phyloP scores from a whole-genome alignment of 2,113 vertebrate genomes.

The Candoia aspera region DNA sequence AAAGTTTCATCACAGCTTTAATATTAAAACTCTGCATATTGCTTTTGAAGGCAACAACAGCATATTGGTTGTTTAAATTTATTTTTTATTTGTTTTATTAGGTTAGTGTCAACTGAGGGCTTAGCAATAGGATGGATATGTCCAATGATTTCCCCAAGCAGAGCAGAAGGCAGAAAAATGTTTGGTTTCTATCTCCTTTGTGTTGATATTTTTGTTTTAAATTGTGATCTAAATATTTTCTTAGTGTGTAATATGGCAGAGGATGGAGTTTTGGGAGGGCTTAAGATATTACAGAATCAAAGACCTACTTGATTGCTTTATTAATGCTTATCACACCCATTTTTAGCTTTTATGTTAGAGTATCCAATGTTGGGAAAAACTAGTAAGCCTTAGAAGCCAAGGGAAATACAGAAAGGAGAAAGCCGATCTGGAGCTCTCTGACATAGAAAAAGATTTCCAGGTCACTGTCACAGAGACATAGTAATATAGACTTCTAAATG shows the following conservation, averaged over 20 bases:
- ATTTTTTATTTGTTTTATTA: background rate
- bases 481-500: too few species aligned
- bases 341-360: background rate
- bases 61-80: conserved; percentile 17
- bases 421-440: too few species aligned
- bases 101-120: background rate
- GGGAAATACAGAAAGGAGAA: too few species aligned
- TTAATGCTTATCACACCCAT: background rate
- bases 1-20: background rate
- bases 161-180: background rate
- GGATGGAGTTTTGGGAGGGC: background rate
- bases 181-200: background rate
- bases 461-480: too few species aligned
- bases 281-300: background rate
- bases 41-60: background rate
- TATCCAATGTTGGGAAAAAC: background rate
- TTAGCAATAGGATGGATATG: background rate
- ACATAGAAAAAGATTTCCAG: too few species aligned
- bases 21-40: background rate
- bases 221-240: background rate
- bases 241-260: background rate
- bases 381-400: background rate
- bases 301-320: background rate
- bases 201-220: background rate
- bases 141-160: background rate